A percentile compares a stretch with the other conserved stretches of the same genome.
These are phyloP conservation scores for Clarias laeviceps DNA, from an alignment of 2,797 vertebrate genomes.

Conservation along the genomic window DNA sequence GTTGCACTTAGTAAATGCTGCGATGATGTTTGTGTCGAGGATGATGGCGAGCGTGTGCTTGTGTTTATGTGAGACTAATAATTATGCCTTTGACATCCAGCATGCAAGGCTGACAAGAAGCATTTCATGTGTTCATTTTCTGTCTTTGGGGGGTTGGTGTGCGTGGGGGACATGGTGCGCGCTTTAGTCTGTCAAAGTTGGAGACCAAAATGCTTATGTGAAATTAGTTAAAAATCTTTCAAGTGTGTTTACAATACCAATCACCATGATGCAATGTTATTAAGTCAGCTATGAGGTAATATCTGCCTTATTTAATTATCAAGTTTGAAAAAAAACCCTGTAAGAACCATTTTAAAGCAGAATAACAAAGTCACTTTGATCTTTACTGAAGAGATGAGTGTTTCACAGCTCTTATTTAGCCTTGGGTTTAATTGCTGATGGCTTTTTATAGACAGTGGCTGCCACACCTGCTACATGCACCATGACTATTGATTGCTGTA, in stretches of 20 bases:
- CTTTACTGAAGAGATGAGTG: slow-evolving; percentile 68
- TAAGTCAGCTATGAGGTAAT: not conserved
- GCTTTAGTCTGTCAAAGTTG: not conserved
- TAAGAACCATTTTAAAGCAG: not conserved
- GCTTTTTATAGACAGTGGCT: slow-evolving; percentile 72
- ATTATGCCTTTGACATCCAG: slow-evolving; percentile 51
- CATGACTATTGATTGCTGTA: slow-evolving; percentile 64
- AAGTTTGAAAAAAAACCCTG: not conserved
- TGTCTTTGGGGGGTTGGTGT: slow-evolving; percentile 38
- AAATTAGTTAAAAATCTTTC: not conserved
- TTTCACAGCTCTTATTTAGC: slow-evolving; percentile 65
- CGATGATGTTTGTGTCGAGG: slow-evolving; percentile 61
- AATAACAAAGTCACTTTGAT: slow-evolving; percentile 53
- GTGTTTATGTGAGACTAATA: slow-evolving; percentile 64
- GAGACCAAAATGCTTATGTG: not conserved
- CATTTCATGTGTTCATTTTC: slow-evolving; percentile 41
- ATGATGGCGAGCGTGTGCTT: slow-evolving; percentile 41
- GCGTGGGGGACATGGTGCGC: not conserved
- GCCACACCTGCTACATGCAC: slow-evolving; percentile 66
- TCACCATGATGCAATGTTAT: not conserved
- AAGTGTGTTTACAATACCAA: slow-evolving; percentile 11
- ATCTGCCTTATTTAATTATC: not conserved
- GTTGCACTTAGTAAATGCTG: slow-evolving; percentile 68
- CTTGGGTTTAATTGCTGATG: slow-evolving; percentile 76
- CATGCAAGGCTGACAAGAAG: slow-evolving; percentile 35